phyloP scores from a whole-genome alignment of 2,113 vertebrate species.

The Percopsis transmontana region DNA sequence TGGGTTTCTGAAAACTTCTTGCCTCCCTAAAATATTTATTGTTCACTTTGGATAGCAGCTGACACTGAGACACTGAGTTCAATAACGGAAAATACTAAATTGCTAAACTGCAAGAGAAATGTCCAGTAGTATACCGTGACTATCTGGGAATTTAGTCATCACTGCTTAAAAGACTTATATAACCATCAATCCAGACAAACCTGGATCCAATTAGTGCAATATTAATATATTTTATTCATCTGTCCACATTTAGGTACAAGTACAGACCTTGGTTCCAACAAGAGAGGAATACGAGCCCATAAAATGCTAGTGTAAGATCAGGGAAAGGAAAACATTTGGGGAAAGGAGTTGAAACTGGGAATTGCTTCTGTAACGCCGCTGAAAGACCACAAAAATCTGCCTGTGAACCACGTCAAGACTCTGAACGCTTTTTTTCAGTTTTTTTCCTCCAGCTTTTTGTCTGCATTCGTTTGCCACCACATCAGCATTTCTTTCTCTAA shows the following conservation, averaged over 20 bases:
- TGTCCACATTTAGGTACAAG: slow-evolving; percentile 38
- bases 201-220: slow-evolving; percentile 21
- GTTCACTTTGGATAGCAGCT: slow-evolving; percentile 1
- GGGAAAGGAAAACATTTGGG: slow-evolving; percentile 68
- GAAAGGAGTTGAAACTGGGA: slow-evolving; percentile 59
- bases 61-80: slow-evolving; percentile 16
- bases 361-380: slow-evolving; percentile 63
- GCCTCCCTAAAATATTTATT: neutral
- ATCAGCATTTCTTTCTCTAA: slow-evolving; percentile 69
- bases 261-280: slow-evolving; percentile 15
- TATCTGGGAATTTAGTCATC: slow-evolving; percentile 24
- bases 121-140: slow-evolving; percentile 7
- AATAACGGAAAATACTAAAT: slow-evolving; percentile 18
- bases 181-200: slow-evolving; percentile 17
- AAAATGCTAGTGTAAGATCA: slow-evolving; percentile 58
- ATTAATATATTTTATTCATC: slow-evolving; percentile 31
- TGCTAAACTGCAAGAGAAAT: neutral
- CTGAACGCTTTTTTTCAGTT: slow-evolving; percentile 68
- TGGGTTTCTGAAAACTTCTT: neutral
- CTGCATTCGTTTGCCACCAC: slow-evolving; percentile 69
- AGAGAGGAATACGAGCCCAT: slow-evolving; percentile 41
- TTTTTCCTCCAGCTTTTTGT: slow-evolving; percentile 58
- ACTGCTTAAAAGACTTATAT: slow-evolving; percentile 9
- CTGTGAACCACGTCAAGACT: slow-evolving; percentile 70
- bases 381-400: slow-evolving; percentile 75